These are phyloP conservation scores for Empidonax alnorum DNA, from an alignment of 2,113 vertebrate species.

Conservation along the genomic window DNA sequence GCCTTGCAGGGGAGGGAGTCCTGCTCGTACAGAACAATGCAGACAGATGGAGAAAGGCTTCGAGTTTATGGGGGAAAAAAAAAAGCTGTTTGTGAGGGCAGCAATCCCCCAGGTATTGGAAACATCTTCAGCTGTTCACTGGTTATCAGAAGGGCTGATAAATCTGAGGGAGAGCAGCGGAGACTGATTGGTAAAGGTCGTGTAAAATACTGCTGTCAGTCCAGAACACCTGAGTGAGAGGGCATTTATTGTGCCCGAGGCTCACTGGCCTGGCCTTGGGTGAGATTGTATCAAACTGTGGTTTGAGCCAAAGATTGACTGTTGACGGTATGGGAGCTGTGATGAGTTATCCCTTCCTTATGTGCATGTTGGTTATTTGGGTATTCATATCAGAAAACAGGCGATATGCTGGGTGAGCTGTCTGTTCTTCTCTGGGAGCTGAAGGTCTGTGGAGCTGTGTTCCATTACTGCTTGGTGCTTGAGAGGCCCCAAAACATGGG, in stretches of 20 bases:
- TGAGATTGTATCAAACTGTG: neutral
- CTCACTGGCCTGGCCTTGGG: neutral
- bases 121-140: neutral
- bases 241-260: neutral
- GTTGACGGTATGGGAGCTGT: neutral
- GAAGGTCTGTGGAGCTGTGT: neutral
- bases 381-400: neutral
- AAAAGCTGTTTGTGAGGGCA: neutral
- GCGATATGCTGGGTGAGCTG: neutral
- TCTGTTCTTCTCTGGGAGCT: neutral
- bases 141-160: neutral
- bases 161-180: neutral
- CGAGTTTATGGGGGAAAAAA: neutral
- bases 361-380: neutral
- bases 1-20: neutral
- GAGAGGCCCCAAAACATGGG: accelerated
- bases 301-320: neutral
- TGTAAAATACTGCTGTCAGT: neutral
- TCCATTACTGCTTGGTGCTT: neutral
- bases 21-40: accelerated
- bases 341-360: neutral
- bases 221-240: neutral
- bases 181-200: neutral
- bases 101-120: neutral
- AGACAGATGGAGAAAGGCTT: neutral